These are phyloP conservation scores for Brachionichthys hirsutus DNA, from an alignment of 2,113 vertebrate genomes.

Conservation along the genomic window DNA sequence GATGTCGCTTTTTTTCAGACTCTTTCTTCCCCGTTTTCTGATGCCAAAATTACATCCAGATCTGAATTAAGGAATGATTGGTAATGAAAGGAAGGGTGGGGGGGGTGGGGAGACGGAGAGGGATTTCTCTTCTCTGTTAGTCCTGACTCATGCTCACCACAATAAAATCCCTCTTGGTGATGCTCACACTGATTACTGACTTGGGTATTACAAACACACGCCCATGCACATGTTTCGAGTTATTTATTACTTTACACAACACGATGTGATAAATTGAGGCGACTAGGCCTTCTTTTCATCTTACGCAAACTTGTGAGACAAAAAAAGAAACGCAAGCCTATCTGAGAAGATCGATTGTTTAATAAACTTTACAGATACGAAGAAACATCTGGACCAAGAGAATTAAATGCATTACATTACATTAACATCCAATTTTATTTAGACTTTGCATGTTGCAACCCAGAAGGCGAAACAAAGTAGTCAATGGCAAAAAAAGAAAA, in stretches of 20 bases:
- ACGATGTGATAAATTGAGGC: conserved; percentile 30
- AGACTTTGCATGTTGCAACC: neutral
- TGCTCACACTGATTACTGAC: conserved; percentile 65
- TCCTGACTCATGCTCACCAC: conserved; percentile 70
- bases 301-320: conserved; percentile 4
- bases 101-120: conserved; percentile 15
- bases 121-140: conserved; percentile 54
- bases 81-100: conserved; percentile 72
- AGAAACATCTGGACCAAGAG: conserved; percentile 1
- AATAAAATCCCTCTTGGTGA: conserved; percentile 60
- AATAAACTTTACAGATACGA: too few relatives aligned
- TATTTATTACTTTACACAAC: conserved; percentile 44
- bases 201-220: conserved; percentile 56
- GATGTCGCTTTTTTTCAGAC: conserved; percentile 50
- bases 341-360: neutral
- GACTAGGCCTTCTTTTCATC: conserved; percentile 2
- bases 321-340: conserved; percentile 31
- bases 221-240: conserved; percentile 50
- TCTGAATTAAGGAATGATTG: conserved; percentile 69
- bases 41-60: conserved; percentile 78
- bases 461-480: neutral
- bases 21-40: conserved; percentile 54
- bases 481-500: neutral
- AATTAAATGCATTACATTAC: neutral
- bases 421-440: neutral